Evolutionary conservation across 2,888 invertebrate species (phyloP), one percentile per base, ranked within the genome.

Genomic region (Phaedon cochleariae): DNA sequence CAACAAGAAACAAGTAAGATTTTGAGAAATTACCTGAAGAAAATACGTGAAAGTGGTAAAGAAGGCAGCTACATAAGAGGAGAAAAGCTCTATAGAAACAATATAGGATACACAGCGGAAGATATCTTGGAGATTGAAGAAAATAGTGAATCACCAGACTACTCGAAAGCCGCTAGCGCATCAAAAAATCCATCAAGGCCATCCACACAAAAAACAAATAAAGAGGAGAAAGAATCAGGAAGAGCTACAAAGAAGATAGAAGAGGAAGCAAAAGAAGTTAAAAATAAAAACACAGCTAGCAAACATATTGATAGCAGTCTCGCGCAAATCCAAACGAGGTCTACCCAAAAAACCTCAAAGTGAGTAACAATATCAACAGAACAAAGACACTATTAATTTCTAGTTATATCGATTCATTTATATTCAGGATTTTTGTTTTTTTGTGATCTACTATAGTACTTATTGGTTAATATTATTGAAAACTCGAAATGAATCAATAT

Each of bases 251-350:
- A 26, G 2, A 51, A 51, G 51, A 26, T 12, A n/a, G 46, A 10
- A 17, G 46, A 46, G 46, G 46, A 46, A 7, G 20, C 46, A 46
- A 22, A 51, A 51, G 51, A 51, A 22, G 51, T 51, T 4, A 51
- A 51, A 51, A 51, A 51, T 22, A 26, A 26, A 51, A 51, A 51
- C 51, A 51, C 22, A 26, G n/a, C 9, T 34, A 26, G 7, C 48
- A 22, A 12, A 26, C 22, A 51, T 51, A 51, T 51, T 51, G 22
- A 51, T 22, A 12, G 21, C 51, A 51, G 22, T 51, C 12, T 22
- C 26, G 7, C 26, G 22, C 51, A 51, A 22, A 51, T 51, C 22
- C n/a, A 51, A 51, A 51, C 51, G 22, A 51, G 51, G 17, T 51
- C 22, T 22, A 51, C 51, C 51, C 51, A 51, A 12, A 51, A 22